These are phyloP conservation scores for Lordiphosa mommai DNA, from an alignment of 1,140 invertebrate genomes.

Conservation along the genomic window DNA sequence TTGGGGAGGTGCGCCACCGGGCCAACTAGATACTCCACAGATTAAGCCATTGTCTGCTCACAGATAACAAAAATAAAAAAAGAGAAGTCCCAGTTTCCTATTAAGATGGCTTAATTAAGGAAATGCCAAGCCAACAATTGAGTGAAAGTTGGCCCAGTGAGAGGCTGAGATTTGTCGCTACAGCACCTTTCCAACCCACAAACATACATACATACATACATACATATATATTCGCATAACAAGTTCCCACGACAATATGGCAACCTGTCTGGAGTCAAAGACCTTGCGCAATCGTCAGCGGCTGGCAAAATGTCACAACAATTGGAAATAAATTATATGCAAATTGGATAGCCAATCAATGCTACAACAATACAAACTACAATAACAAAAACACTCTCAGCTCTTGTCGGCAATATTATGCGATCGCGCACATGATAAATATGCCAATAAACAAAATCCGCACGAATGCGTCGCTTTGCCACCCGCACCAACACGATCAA, in stretches of 20 bases:
- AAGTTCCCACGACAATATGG: constrained; percentile 55
- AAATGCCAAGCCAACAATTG: constrained; percentile 28
- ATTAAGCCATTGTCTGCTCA: constrained; percentile 59
- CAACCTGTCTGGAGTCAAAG: constrained; percentile 45
- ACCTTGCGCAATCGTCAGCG: constrained; percentile 44
- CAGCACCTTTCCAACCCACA: not conserved
- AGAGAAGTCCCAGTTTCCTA: constrained; percentile 29
- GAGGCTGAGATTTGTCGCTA: not conserved
- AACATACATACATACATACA: constrained; percentile 7
- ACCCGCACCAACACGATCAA: not conserved
- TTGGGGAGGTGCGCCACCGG: constrained; percentile 57
- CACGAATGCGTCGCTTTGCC: not conserved
- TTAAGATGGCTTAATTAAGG: constrained; percentile 69
- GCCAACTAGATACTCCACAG: constrained; percentile 29
- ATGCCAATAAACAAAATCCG: constrained; percentile 9
- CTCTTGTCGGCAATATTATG: constrained; percentile 10
- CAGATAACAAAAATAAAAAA: constrained; percentile 34
- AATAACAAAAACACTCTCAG: not conserved
- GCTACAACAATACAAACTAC: not conserved
- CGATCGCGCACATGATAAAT: constrained; percentile 34
- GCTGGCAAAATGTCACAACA: constrained; percentile 70
- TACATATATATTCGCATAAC: constrained; percentile 7
- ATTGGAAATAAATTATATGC: constrained; percentile 77
- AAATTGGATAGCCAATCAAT: constrained; percentile 65
- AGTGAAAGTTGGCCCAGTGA: constrained; percentile 52